Base-by-base conservation (phyloP, 2,888 invertebrate genomes). In the Drosophila nr. medialis region DNA sequence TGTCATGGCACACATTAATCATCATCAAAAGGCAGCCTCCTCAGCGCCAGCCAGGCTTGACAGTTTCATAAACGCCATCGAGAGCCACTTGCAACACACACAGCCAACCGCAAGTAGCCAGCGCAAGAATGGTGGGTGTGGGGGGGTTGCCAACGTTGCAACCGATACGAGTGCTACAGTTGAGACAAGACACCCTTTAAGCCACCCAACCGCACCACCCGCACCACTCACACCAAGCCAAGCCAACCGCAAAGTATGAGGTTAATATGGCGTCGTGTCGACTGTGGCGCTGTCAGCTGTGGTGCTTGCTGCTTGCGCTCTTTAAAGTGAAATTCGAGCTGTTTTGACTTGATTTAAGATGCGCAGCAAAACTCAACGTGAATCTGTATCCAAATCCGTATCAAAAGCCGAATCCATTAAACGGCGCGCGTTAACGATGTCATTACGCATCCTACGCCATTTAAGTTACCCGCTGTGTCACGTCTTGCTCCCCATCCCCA, bases 401-500 rank as follows among this genome's bases (percentile, higher is more conserved):
- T 62, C 67, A 66, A 42, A 62, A 59, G 54, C 64, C 27, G 64
- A 77, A 66, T 69, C 82, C 88, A 85, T 85, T 85, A 89, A 89
- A 87, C 61, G 80, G 72, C 70, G 64, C 58, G 69, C 82, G 90
- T 89, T 89, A 85, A 85, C 88, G 85, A 85, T 85, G 88, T 89
- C 90, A 89, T 85, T 89, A 55, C 94, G 94, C 80, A 96, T 98
- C 34, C 96, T 97, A 59, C 59, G 80, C 65, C 65, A 70, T 77
- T 77, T 58, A 45, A 56, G 55, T 49, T 58, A 29, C 54, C 70
- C 56, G 75, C 66, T 72, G 66, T 75, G 64, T 38, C 64, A 30
- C 49, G 55, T 32, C 50, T 34, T 8, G 6, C 32, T 32, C 49
- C 73, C 96, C 97, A 74, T 96, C 96, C 77, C 97, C 98, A n/a